phyloP scores from a whole-genome alignment of 2,113 vertebrate species.

The Origma solitaria region DNA sequence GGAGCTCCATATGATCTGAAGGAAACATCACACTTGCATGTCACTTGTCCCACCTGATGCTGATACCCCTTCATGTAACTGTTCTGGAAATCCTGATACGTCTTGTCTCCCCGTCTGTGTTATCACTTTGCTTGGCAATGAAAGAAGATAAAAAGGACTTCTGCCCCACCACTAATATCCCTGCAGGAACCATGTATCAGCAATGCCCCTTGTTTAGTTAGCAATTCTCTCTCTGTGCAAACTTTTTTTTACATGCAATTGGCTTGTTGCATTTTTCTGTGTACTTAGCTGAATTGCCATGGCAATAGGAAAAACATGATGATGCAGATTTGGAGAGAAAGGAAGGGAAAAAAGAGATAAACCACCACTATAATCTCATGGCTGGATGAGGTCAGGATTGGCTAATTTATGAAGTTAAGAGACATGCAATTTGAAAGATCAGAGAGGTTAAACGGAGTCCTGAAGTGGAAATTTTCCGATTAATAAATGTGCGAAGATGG shows the following conservation, averaged over 20 bases:
- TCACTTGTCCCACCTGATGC: slow-evolving; percentile 37
- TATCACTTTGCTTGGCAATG: slow-evolving; percentile 66
- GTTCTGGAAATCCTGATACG: slow-evolving; percentile 55
- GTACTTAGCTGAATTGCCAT: slow-evolving; percentile 55
- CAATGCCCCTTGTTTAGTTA: neutral
- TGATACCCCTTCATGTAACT: slow-evolving; percentile 37
- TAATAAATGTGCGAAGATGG: slow-evolving; percentile 23
- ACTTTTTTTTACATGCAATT: slow-evolving; percentile 14
- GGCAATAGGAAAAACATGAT: slow-evolving; percentile 54
- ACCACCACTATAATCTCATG: neutral
- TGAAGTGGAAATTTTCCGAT: slow-evolving; percentile 29
- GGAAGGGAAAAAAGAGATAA: neutral
- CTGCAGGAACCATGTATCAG: neutral
- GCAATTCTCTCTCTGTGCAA: slow-evolving; percentile 36
- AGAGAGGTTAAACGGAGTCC: slow-evolving; percentile 42
- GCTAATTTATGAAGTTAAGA: slow-evolving; percentile 34
- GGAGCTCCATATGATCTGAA: neutral
- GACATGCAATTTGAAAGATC: slow-evolving; percentile 27
- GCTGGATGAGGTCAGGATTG: slow-evolving; percentile 2
- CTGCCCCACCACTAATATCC: neutral
- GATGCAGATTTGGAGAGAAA: slow-evolving; percentile 35
- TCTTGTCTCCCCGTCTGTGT: slow-evolving; percentile 35
- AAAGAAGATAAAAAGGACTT: neutral
- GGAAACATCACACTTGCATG: fast-evolving
- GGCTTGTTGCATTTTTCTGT: neutral